phyloP scores from a whole-genome alignment of 2,888 invertebrate species.

The Drosophila subsilvestris region DNA sequence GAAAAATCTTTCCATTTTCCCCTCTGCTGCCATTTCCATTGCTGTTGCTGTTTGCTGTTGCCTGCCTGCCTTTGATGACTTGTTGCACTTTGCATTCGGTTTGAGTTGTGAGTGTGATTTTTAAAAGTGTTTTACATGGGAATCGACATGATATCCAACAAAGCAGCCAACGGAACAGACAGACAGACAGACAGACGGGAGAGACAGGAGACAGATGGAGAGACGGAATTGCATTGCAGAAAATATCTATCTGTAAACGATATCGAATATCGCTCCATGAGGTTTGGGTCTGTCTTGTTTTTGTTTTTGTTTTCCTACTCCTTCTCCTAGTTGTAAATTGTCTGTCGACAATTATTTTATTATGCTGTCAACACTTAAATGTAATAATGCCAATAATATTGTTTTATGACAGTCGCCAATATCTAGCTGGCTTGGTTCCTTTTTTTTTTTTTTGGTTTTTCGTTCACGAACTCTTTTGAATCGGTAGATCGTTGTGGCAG shows the following conservation, averaged over 20 bases:
- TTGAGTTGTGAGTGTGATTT: slow-evolving; percentile 81
- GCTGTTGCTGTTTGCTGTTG: not conserved
- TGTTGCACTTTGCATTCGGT: slow-evolving; percentile 66
- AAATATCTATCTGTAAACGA: slow-evolving; percentile 35
- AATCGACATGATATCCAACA: slow-evolving; percentile 67
- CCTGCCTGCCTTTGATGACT: slow-evolving; percentile 4
- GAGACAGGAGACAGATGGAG: not conserved
- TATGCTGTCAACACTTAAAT: slow-evolving; percentile 83
- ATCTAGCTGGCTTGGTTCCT: slow-evolving; percentile 64
- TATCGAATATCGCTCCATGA: slow-evolving; percentile 41
- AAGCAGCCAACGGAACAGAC: slow-evolving; percentile 6
- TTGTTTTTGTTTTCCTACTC: slow-evolving; percentile 15
- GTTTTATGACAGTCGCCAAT: slow-evolving; percentile 79
- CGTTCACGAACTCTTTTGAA: slow-evolving; percentile 8
- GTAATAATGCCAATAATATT: slow-evolving; percentile 82
- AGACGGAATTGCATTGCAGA: slow-evolving; percentile 3
- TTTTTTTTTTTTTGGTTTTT: slow-evolving; percentile 53
- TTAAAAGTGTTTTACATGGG: slow-evolving; percentile 81
- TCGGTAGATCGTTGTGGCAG: slow-evolving; percentile 28
- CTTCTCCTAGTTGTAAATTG: slow-evolving; percentile 73
- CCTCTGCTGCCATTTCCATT: slow-evolving; percentile 28
- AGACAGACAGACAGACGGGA: slow-evolving; percentile 3
- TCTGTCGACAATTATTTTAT: slow-evolving; percentile 83
- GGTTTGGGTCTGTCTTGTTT: slow-evolving; percentile 17
- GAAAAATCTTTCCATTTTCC: slow-evolving; percentile 71